phyloP scores from a whole-genome alignment of 2,113 vertebrate species.

The Eurystomus gularis region DNA sequence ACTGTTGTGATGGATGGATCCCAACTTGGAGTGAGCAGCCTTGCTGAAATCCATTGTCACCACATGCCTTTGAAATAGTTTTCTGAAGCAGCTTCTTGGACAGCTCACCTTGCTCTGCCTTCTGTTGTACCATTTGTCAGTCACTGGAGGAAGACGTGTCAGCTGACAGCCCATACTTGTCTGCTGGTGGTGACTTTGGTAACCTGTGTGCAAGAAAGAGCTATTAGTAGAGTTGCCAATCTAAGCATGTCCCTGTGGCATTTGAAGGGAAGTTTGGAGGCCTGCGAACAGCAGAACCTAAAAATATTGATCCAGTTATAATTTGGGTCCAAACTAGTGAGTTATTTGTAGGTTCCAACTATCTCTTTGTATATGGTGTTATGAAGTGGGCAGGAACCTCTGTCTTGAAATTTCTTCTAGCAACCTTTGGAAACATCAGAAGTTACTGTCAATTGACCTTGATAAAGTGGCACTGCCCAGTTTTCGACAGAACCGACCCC shows the following conservation, averaged over 20 bases:
- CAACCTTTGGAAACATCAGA: slow-evolving; percentile 99
- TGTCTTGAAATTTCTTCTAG: slow-evolving; percentile 72
- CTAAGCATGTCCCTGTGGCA: background rate
- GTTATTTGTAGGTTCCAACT: background rate
- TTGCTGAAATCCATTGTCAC: background rate
- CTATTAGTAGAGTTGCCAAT: background rate
- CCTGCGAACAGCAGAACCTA: background rate
- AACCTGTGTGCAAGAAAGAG: background rate
- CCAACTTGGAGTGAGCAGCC: background rate
- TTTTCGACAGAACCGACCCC: slow-evolving; percentile 88
- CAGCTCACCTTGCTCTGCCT: background rate
- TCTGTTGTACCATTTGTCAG: background rate
- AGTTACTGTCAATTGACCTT: slow-evolving; percentile 93
- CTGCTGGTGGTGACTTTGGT: background rate
- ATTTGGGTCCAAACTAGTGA: background rate
- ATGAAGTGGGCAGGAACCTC: background rate
- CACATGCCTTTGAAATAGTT: background rate
- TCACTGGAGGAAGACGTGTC: background rate
- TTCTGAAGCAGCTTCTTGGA: background rate
- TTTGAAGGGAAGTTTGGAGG: background rate
- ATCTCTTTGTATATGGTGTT: background rate
- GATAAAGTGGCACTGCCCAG: slow-evolving; percentile 94
- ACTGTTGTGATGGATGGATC: background rate
- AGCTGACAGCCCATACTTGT: background rate
- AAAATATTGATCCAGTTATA: rapidly evolving